Evolutionary conservation across 64 coral and sea anemone genomes (phyloP), one percentile per base, ranked within the genome.

Genomic region (Stylophora pistillata): DNA sequence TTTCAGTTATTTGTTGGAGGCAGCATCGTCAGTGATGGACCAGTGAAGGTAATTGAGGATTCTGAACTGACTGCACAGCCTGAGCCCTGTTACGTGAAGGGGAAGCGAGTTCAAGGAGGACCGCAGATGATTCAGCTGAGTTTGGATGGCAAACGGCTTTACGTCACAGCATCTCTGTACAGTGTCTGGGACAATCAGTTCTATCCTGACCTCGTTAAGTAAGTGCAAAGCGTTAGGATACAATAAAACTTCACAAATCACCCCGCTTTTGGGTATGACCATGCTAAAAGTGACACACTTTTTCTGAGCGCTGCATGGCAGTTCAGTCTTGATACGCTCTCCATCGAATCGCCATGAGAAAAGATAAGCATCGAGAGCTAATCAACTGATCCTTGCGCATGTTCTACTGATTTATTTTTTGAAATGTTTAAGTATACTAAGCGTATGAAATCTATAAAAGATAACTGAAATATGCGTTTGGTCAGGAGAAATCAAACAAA

Each of bases 111-210:
- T 28, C 90, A 99, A 80, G 97, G 97, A 73, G 93, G 93, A 56
- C 90, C 97, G 4, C 93, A 99, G 56, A 99, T 99, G 97, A 95
- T 99, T 55, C 97, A 99, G 53, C 71, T 99, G 13, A 99, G 97
- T 79, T 85, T 99, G 70, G 97, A 99, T 37, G 97, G 97, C 21
- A 99, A 95, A 58, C 88, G 97, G 71, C 74, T 99, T 4, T 99
- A 99, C 37, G 90, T 93, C 9, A 95, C 97, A 27, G 85, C 97
- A 66, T 99, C 97, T n/a, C 74, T 99, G 65, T 99, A 77, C 85
- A 99, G 97, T 71, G 70, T 75, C 1, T 99, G 97, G 97, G 97
- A 99, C 87, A 99, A 99, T 56, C 97, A 99, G 72, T 99, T 99
- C 60, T 99, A 99, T 37, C 97, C 97, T 23, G 80, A 93, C 30